Evolutionary conservation across 2,888 invertebrate species (phyloP), one percentile per base, ranked within the genome.

Genomic region (Drosophila maculinotata): DNA sequence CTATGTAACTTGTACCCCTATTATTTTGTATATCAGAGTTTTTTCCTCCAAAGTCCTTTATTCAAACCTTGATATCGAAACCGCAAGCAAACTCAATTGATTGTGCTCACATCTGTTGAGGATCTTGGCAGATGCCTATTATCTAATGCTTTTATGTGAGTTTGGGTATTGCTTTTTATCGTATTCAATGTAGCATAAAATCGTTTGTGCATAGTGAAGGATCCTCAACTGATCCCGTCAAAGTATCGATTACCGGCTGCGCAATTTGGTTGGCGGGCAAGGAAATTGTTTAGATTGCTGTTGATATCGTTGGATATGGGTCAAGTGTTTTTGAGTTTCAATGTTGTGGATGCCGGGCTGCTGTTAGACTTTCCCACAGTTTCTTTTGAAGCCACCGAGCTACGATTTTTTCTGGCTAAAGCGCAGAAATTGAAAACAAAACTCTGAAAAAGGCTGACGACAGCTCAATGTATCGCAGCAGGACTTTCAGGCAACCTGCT

Each of bases 121-220:
- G 41, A 25, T 44, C 28, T 25, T 15, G 31, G 20, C 73, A 69
- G 69, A 41, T 69, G 65, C 41, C 25, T 41, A 35, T 71, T 66
- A 59, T 59, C 54, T 10, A 69, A 64, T 39, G 48, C 42, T 28
- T 51, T 54, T 42, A 47, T 56, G 39, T 49, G 38, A 58, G 23
- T 54, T 59, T 33, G 10, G 14, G 42, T 30, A 36, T 60, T n/a
- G 35, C 39, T 57, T 60, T 67, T 69, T 38, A 62, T 52, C 44
- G 44, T 53, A 68, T 47, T 73, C 63, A 84, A 76, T 81, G 79
- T 81, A 74, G 81, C 84, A 69, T 62, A 79, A 81, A 78, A 78
- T 81, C 63, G 58, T 45, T 59, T 49, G 58, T 58, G 33, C 39
- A 57, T 44, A 51, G 36, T 51, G 28, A 41, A 35, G 3, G 67